These are phyloP conservation scores for Miichthys miiuy DNA, from an alignment of 2,797 vertebrate genomes.

Conservation along the genomic window DNA sequence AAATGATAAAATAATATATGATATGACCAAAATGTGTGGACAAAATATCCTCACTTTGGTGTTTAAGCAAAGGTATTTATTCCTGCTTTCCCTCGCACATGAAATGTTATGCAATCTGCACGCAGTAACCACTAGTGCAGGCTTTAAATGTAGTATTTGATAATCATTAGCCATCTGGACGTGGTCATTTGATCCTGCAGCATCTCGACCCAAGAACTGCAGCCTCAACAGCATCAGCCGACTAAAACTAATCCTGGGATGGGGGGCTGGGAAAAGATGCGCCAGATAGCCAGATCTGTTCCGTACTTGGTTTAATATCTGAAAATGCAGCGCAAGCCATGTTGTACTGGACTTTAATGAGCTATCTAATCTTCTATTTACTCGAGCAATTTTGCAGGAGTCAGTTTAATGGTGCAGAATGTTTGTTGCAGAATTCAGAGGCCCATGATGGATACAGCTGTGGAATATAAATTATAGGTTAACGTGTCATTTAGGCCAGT, in stretches of 20 bases:
- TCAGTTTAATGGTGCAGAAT: background rate
- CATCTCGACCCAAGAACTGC: constrained; percentile 75
- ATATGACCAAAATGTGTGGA: background rate
- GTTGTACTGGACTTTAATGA: background rate
- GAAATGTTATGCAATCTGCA: constrained; percentile 59
- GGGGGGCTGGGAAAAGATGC: constrained; percentile 56
- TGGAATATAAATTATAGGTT: background rate
- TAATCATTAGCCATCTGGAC: constrained; percentile 87
- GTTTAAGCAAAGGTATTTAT: constrained; percentile 49
- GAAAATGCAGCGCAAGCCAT: constrained; percentile 28
- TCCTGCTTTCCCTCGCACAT: constrained; percentile 11
- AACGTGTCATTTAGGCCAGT: background rate
- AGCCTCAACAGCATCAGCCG: constrained; percentile 74
- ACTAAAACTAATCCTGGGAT: constrained; percentile 72
- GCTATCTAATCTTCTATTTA: background rate
- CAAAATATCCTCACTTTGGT: background rate
- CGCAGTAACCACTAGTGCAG: constrained; percentile 35
- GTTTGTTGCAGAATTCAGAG: background rate
- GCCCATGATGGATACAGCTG: background rate
- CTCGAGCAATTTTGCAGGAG: background rate
- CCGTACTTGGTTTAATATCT: constrained; percentile 34
- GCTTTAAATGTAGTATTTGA: constrained; percentile 74
- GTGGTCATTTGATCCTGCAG: constrained; percentile 85
- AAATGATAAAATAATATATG: background rate
- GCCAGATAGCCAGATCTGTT: constrained; percentile 27